phyloP scores from a whole-genome alignment of 2,888 invertebrate genomes.

The Eurytoma californica region DNA sequence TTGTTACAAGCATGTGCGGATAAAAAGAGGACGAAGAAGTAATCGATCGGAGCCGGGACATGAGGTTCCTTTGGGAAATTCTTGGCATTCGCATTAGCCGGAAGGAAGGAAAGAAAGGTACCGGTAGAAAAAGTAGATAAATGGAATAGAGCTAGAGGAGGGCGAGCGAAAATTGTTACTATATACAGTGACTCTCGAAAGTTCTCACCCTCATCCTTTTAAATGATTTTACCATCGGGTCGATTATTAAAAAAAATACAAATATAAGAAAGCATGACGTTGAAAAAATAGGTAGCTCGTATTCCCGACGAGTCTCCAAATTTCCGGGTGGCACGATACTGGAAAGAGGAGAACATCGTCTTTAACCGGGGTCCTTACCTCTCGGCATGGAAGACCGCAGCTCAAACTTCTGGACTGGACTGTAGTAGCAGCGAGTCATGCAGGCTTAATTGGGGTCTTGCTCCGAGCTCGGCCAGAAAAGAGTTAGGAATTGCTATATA shows the following conservation, averaged over 20 bases:
- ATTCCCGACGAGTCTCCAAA: too few relatives aligned
- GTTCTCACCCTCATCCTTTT: neutral
- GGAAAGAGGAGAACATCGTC: too few relatives aligned
- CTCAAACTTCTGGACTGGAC: too few relatives aligned
- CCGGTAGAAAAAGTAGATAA: slow-evolving; percentile 14
- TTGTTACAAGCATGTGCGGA: slow-evolving; percentile 9
- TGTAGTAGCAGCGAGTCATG: slow-evolving; percentile 29
- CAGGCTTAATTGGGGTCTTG: slow-evolving; percentile 48
- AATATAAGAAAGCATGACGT: too few relatives aligned
- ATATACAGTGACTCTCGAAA: slow-evolving; percentile 5
- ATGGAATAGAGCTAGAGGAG: slow-evolving; percentile 5
- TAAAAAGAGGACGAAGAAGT: slow-evolving; percentile 22
- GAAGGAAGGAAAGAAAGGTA: slow-evolving; percentile 49
- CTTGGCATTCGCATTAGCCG: slow-evolving; percentile 56
- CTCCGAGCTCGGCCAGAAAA: slow-evolving; percentile 19
- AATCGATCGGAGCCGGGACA: slow-evolving; percentile 48
- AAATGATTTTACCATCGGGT: too few relatives aligned
- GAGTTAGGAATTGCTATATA: slow-evolving; percentile 48
- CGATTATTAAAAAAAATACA: too few relatives aligned
- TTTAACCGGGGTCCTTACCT: too few relatives aligned
- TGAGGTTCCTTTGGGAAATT: slow-evolving; percentile 56
- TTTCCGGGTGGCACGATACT: too few relatives aligned
- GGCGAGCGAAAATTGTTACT: slow-evolving; percentile 48
- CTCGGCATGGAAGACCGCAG: too few relatives aligned
- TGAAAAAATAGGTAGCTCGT: too few relatives aligned